Evolutionary conservation across 2,113 vertebrate genomes (phyloP), one percentile per base, ranked within the genome.

Genomic region (Nothobranchius furzeri): DNA sequence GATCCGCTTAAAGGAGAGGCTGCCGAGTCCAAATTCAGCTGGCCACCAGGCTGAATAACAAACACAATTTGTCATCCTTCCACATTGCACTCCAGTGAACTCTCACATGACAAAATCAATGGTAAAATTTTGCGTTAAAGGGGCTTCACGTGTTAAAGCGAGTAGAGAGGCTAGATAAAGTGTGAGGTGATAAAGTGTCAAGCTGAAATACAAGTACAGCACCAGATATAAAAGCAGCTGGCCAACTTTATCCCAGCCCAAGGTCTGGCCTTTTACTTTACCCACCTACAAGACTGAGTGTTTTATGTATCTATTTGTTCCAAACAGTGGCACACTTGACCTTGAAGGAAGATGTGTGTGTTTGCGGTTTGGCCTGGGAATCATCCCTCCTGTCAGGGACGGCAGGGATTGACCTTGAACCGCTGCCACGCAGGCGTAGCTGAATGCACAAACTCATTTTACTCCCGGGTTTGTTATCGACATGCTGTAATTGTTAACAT

Each of bases 371-470:
- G 67, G 75, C 78, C 78, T 64, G 80, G 73, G 87, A 90, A 88
- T 89, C 91, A 90, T 91, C 87, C 86, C 82, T 91, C 86, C 91
- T 89, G 91, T 91, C 90, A 88, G 69, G 70, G 61, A 52, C 50
- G 45, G 70, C 58, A 61, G 69, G 82, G 71, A 73, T 78, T 86
- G 89, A 92, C 91, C 92, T 93, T 93, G 92, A 92, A 90, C 88
- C 69, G 74, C 70, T 17, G 37, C 67, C 77, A 83, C 76, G 73
- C 86, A 82, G 87, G 85, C 85, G 81, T 88, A 82, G 85, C 87
- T 86, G 88, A 86, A 85, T 88, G 85, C 89, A 90, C 91, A 89
- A 89, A 92, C 91, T 92, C 91, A 92, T 92, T 93, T 90, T 90
- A 89, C 89, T 84, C 83, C 84, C 49, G 80, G 84, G 80, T 84